Base-by-base conservation (phyloP, 2,888 invertebrate genomes). In the Tortricodes alternella region DNA sequence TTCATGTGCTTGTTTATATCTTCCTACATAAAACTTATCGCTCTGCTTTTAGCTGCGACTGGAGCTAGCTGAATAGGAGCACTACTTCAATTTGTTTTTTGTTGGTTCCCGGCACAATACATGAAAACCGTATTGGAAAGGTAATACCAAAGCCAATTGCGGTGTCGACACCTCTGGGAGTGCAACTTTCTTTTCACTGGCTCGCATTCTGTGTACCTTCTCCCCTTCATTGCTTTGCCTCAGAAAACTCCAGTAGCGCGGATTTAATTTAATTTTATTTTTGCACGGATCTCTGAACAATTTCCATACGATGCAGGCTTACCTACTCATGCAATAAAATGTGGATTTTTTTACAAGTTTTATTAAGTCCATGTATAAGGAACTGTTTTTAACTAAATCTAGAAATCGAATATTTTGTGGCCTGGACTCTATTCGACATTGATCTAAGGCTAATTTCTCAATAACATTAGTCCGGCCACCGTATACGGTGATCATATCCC, bases 121-220 rank as follows among this genome's bases (percentile, higher is more conserved):
- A 61, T 53, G 57, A 58, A 64, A 60, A 43, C 58, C 50, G 58
- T 61, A 61, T 60, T 62, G 61, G 62, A 61, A 63, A 62, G 62
- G 57, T 66, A 61, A 56, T 60, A 57, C 38, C 52, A 59, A 61
- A 65, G 64, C 63, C 66, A 67, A 69, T 65, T 61, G 67, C 62
- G 58, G 58, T 57, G 61, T 64, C 58, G 48, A 51, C 63, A 58
- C 66, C 64, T 62, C 61, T 44, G 62, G 64, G 60, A 63, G 53
- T 49, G 55, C 55, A 50, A 48, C 60, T 53, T 61, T 61, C 61
- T 53, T 62, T 66, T 64, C 62, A 53, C 56, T 37, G 38, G 46
- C 39, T 34, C 46, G 51, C 59, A 15, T 43, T 34, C 56, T 55
- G 53, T 62, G 62, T 62, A 62, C 58, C 59, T 64, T 53, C 53